Conservation (phyloP, 2,888 invertebrate genomes). For the Endotricha flammealis region DNA sequence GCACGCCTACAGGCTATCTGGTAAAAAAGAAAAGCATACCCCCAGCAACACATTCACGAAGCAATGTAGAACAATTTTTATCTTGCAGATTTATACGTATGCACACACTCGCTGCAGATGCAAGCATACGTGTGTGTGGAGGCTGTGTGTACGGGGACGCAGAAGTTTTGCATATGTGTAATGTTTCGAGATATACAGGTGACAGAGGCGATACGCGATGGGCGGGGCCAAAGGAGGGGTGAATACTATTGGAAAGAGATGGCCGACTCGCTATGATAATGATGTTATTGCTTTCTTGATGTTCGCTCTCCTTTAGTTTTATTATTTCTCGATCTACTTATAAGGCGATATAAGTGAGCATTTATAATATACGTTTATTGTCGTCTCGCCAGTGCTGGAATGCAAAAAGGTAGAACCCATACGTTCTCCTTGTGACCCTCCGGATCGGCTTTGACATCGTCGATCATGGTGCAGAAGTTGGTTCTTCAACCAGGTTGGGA, state of each 20-base stretch:
- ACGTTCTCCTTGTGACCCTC: too few species aligned
- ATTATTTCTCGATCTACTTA: conserved; percentile 77
- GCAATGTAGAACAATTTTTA: conserved; percentile 74
- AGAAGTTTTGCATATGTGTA: conserved; percentile 78
- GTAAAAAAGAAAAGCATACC: conserved; percentile 54
- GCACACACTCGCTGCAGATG: conserved; percentile 22
- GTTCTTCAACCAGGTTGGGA: too few species aligned
- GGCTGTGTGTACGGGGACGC: conserved; percentile 41
- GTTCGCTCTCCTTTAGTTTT: conserved; percentile 74
- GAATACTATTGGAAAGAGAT: conserved; percentile 76
- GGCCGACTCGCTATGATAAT: conserved; percentile 76
- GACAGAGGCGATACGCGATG: conserved; percentile 72
- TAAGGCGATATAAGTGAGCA: conserved; percentile 75
- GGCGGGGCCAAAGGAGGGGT: conserved; percentile 72
- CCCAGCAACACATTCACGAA: conserved; percentile 42
- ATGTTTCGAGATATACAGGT: conserved; percentile 78
- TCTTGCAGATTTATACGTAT: conserved; percentile 70
- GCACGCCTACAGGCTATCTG: conserved; percentile 69
- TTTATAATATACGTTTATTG: conserved; percentile 74
- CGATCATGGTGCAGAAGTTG: too few species aligned
- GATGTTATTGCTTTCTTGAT: conserved; percentile 78
- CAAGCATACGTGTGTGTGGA: conserved; percentile 31
- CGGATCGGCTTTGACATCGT: too few species aligned
- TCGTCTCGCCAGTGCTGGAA: conserved; percentile 58
- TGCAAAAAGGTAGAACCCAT: conserved; percentile 64